Base-by-base conservation (phyloP, 1,140 invertebrate genomes). In the Scaptomyza pallida region DNA sequence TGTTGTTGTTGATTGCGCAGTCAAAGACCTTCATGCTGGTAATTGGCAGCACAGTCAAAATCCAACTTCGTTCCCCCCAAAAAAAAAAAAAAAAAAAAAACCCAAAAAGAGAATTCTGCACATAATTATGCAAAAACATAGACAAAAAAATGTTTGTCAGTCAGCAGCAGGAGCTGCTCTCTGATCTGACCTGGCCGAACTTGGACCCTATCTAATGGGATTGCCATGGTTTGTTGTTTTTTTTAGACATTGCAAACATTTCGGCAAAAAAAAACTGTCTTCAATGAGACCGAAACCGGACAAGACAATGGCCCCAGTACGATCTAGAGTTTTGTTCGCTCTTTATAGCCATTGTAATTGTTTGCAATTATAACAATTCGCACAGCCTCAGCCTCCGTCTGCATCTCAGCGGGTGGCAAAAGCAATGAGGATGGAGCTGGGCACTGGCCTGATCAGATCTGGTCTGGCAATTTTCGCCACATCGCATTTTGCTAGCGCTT, bases 21-120 rank as follows among this genome's bases (percentile, higher is more conserved):
- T 88, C 82, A 86, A 88, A 86, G 82, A 86, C 82, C 82, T 86
- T 86, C 82, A 86, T 86, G 82, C 78, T 81, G 71, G 82, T 86
- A 86, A 86, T 86, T 86, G 82, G 82, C 82, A 78, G 65, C 73
- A 63, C 62, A 75, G 77, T 44, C 60, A 64, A 72, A 60, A 56
- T 40, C 56, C 68, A 60, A 79, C 71, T 72, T 70, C 52, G 57
- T 62, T 5, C 5, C 5, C 21, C 21, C 3, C 21, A 41, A 72
- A 78, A 61, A 67, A 41, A 65, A 21, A 50, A 15, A 21, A 48
- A 21, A 16, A 52, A 15, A 21, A 5, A 65, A 52, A 47, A 50
- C 33, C 50, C n/a, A n/a, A 48, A 13, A 54, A 70, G 35, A 55
- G 23, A 71, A 71, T 65, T 65, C 61, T 65, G 67, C 60, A 74